phyloP scores from a whole-genome alignment of 2,113 vertebrate species.

The Glareola pratincola region DNA sequence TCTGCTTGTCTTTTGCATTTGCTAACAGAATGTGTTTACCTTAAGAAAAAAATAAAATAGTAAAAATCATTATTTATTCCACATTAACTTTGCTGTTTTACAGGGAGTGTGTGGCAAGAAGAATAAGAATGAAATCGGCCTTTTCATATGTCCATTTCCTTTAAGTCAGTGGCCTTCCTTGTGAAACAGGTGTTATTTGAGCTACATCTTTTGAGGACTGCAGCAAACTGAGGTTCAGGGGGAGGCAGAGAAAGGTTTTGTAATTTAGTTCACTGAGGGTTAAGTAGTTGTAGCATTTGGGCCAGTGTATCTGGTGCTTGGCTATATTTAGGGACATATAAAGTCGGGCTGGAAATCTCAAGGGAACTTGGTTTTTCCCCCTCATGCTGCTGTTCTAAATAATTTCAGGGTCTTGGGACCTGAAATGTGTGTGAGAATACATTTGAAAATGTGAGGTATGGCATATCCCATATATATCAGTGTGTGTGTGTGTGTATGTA shows the following conservation, averaged over 20 bases:
- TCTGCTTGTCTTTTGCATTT: neutral
- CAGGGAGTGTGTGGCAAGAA: neutral
- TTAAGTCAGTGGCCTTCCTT: neutral
- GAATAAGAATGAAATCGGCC: neutral
- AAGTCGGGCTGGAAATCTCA: neutral
- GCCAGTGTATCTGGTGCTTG: neutral
- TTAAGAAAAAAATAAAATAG: neutral
- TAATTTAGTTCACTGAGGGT: neutral
- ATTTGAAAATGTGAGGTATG: neutral
- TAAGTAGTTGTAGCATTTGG: neutral
- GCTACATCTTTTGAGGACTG: neutral
- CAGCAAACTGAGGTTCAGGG: neutral
- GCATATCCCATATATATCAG: neutral
- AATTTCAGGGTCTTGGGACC: neutral
- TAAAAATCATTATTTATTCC: neutral
- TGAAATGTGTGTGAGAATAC: neutral
- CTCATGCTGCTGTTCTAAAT: neutral
- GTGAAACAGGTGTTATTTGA: neutral
- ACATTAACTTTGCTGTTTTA: neutral
- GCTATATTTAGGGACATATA: neutral
- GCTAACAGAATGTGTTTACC: conserved; percentile 34
- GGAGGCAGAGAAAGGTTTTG: neutral
- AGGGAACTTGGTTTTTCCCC: neutral
- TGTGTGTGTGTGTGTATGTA: neutral
- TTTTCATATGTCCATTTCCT: neutral